Percentiles rank a stretch among this genome's conserved stretches.
These are phyloP conservation scores for Drusus annulatus DNA, from an alignment of 1,140 invertebrate species.

Conservation along the genomic window DNA sequence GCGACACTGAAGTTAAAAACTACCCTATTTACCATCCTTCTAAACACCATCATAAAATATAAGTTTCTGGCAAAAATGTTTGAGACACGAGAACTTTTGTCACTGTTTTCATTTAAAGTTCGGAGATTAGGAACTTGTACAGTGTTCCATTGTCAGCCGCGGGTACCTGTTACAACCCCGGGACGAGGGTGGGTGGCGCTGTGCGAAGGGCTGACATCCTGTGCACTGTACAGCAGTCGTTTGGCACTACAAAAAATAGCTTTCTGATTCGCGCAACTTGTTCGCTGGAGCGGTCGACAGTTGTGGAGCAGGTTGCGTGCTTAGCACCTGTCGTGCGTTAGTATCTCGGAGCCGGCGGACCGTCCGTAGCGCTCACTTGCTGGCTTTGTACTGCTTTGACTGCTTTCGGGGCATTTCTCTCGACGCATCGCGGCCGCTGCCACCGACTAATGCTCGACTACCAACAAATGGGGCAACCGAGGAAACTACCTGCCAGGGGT, in stretches of 20 bases:
- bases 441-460: conserved; percentile 9
- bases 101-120: conserved; percentile 23
- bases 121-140: neutral
- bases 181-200: neutral
- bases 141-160: neutral
- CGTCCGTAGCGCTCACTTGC: conserved; percentile 24
- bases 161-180: conserved; percentile 13
- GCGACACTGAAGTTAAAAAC: neutral
- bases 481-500: conserved; percentile 4
- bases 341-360: neutral
- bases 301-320: conserved; percentile 17
- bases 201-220: conserved; percentile 1
- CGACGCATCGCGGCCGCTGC: neutral
- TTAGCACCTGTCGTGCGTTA: conserved; percentile 21
- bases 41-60: conserved; percentile 12
- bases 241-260: conserved; percentile 5
- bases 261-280: conserved; percentile 18
- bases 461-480: conserved; percentile 27
- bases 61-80: conserved; percentile 13
- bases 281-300: conserved; percentile 2
- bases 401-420: conserved; percentile 7
- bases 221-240: neutral
- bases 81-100: conserved; percentile 14
- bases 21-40: neutral
- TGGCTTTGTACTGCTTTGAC: neutral